Conservation (phyloP, 2,797 vertebrate species). For the Pachyuromys duprasi region DNA sequence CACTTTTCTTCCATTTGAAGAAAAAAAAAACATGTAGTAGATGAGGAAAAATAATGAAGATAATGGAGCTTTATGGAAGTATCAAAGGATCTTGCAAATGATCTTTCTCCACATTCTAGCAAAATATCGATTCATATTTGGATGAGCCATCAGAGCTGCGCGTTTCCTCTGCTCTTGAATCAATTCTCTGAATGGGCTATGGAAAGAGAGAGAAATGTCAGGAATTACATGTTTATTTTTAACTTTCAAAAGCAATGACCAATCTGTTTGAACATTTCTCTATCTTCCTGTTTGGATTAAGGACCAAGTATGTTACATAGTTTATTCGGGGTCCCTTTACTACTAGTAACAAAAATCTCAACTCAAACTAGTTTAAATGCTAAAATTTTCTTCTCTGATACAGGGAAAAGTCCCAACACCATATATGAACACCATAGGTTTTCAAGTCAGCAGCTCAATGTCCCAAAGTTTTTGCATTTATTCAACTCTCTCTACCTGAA, state of each 20-base stretch:
- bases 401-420: neutral
- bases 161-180: constrained; percentile 55
- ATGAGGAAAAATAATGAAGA: constrained; percentile 15
- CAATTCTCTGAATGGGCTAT: constrained; percentile 55
- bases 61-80: constrained; percentile 32
- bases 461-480: neutral
- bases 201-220: constrained; percentile 40
- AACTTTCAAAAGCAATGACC: constrained; percentile 17
- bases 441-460: neutral
- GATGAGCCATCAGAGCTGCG: constrained; percentile 54
- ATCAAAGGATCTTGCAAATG: constrained; percentile 38
- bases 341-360: constrained; percentile 3
- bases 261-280: neutral
- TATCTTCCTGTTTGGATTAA: constrained; percentile 27
- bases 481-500: neutral
- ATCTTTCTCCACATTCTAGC: constrained; percentile 42
- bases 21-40: neutral
- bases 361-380: neutral
- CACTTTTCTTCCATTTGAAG: neutral
- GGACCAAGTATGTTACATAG: neutral
- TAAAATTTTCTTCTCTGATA: neutral
- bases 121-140: constrained; percentile 66
- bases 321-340: constrained; percentile 20
- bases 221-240: constrained; percentile 45
- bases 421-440: neutral